Evolutionary conservation across 2,797 vertebrate genomes (phyloP), one percentile per base, ranked within the genome.

Genomic region (Micropoecilia bifurca): DNA sequence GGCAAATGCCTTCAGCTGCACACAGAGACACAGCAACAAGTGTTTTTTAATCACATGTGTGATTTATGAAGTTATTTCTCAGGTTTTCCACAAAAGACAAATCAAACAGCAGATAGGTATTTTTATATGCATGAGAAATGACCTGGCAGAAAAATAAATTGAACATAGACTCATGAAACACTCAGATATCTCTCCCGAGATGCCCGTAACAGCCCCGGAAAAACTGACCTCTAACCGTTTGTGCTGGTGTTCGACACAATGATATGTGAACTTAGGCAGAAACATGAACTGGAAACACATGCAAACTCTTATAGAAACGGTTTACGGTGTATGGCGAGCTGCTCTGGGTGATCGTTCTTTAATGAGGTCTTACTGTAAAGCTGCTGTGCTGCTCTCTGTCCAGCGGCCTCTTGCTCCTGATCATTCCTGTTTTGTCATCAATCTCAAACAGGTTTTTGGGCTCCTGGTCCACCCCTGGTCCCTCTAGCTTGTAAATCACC

Each of bases 401-500:
- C 93, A 99, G 96, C 28, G 96, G 95, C 68, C 90, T 90, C 0
- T 97, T 98, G 91, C 98, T 97, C 88, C 96, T 96, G 82, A 99
- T 98, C 33, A 96, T 91, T 77, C 98, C 98, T 0, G 96, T 97
- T 93, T 95, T 96, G 80, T 98, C 97, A 82, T 99, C 98, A 0
- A 99, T 99, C 92, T 97, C 97, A 92, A 99, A 99, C 78, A 98
- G 86, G 57, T 97, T 96, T 78, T 94, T 96, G 25, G 98, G 98
- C 28, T 98, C 96, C 93, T 99, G 97, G 9, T 99, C 97, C 80
- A 99, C 98, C 0, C 98, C 98, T 0, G 97, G 97, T 0, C 98
- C 98, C 88, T 98, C 97, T 85, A 99, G 95, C 92, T 97, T 99
- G 93, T 99, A 99, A 93, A 99, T 96, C 87, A 99, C 97, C 2